A percentile compares a stretch with the other conserved stretches of the same genome.
phyloP scores from a whole-genome alignment of 2,113 vertebrate genomes.

The Chaenogobius annularis region DNA sequence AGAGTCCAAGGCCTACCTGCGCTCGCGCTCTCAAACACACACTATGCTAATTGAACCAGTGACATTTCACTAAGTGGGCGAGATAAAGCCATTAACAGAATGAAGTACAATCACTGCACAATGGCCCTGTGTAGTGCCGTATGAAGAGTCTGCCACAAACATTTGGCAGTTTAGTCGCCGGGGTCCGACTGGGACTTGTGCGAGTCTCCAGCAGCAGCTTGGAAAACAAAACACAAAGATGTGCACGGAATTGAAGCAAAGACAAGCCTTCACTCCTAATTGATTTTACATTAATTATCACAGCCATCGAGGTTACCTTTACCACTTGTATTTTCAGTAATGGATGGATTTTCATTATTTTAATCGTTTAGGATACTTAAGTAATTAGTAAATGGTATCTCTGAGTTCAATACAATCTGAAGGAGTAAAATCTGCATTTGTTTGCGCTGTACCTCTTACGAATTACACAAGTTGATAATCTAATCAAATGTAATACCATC shows the following conservation, averaged over 20 bases:
- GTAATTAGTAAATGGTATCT: neutral
- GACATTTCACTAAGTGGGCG: conserved; percentile 45
- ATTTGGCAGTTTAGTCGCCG: conserved; percentile 28
- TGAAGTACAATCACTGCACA: conserved; percentile 46
- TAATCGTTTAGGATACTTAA: neutral
- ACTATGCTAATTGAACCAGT: conserved; percentile 53
- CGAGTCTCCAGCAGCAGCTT: conserved; percentile 24
- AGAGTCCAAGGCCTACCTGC: conserved; percentile 34
- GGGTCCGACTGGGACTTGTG: conserved; percentile 12
- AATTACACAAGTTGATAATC: too few relatives aligned
- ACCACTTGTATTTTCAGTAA: neutral
- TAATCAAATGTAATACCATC: too few relatives aligned
- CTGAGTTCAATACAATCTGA: neutral
- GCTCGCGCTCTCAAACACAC: conserved; percentile 9
- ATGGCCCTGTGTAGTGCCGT: conserved; percentile 37
- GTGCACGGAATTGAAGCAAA: conserved; percentile 16
- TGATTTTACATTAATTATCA: neutral
- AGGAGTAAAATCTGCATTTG: too few relatives aligned
- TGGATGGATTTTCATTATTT: neutral
- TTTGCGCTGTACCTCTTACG: too few relatives aligned
- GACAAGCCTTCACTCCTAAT: neutral
- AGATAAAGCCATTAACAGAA: conserved; percentile 63
- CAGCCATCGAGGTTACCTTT: neutral
- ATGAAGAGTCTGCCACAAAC: conserved; percentile 25
- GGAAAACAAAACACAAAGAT: conserved; percentile 16